Conservation (phyloP, 2,113 vertebrate genomes). For the Cnemophilus loriae region DNA sequence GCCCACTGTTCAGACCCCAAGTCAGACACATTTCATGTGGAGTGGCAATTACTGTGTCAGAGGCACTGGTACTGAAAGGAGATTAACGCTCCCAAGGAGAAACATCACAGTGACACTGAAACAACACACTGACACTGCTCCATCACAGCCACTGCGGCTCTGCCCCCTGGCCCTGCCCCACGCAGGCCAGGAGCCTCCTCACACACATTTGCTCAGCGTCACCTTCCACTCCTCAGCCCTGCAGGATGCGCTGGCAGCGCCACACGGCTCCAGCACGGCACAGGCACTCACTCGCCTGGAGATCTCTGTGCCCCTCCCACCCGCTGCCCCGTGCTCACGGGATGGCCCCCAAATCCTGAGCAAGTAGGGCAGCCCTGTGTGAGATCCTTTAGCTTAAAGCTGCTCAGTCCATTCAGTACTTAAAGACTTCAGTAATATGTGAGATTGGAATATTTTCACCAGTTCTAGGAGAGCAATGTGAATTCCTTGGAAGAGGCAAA, state of each 20-base stretch:
- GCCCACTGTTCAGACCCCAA: neutral
- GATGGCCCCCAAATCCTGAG: neutral
- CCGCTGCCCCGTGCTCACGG: rapidly evolving
- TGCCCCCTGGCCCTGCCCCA: neutral
- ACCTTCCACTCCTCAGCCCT: neutral
- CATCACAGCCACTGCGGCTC: rapidly evolving
- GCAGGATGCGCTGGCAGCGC: rapidly evolving
- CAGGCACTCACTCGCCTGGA: neutral
- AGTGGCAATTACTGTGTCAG: neutral
- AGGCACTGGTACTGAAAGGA: neutral
- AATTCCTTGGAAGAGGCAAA: neutral
- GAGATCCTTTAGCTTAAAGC: neutral
- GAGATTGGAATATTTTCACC: neutral
- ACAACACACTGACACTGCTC: neutral
- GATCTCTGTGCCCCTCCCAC: neutral
- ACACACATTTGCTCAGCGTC: neutral
- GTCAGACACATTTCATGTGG: neutral
- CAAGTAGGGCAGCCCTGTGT: neutral
- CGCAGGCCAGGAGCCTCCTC: neutral
- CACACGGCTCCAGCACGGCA: rapidly evolving
- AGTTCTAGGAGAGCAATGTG: neutral
- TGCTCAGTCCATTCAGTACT: neutral
- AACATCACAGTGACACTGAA: neutral
- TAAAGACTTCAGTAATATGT: neutral
- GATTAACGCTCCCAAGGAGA: neutral